These are phyloP conservation scores for Apodemus sylvaticus DNA, from an alignment of 2,113 vertebrate genomes.

Conservation along the genomic window DNA sequence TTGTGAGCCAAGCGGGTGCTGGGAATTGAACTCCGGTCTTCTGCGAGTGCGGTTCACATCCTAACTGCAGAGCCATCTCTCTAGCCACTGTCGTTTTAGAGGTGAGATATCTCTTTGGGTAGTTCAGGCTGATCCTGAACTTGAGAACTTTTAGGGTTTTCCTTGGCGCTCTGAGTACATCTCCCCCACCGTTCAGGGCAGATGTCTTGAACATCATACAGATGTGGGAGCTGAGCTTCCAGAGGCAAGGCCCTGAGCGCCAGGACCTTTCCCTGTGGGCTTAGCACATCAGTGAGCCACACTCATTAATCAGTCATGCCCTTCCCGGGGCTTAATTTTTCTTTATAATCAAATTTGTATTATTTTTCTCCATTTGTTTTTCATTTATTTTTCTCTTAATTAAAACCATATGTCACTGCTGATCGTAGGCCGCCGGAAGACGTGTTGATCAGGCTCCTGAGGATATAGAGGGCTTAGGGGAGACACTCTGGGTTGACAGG, in stretches of 20 bases:
- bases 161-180: background rate
- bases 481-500: background rate
- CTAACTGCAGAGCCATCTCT: background rate
- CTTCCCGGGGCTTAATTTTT: constrained; percentile 14
- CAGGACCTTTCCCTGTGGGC: background rate
- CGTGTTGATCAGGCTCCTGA: background rate
- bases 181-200: too few species aligned
- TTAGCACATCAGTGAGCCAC: background rate
- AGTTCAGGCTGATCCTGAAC: background rate
- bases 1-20: background rate
- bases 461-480: background rate
- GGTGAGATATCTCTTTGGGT: background rate
- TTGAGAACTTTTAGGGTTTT: background rate
- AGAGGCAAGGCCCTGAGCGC: background rate
- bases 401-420: constrained; percentile 52
- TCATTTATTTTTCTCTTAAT: constrained; percentile 11
- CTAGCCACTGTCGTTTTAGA: background rate
- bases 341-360: constrained; percentile 57
- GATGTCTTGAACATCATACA: background rate
- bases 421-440: background rate
- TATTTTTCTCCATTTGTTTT: constrained; percentile 51
- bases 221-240: background rate
- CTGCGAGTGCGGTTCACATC: background rate
- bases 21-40: background rate
- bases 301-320: constrained; percentile 15